Percentiles rank a stretch among this genome's conserved stretches.
These are phyloP conservation scores for Scophthalmus maximus DNA, from an alignment of 2,113 vertebrate species.

Conservation along the genomic window DNA sequence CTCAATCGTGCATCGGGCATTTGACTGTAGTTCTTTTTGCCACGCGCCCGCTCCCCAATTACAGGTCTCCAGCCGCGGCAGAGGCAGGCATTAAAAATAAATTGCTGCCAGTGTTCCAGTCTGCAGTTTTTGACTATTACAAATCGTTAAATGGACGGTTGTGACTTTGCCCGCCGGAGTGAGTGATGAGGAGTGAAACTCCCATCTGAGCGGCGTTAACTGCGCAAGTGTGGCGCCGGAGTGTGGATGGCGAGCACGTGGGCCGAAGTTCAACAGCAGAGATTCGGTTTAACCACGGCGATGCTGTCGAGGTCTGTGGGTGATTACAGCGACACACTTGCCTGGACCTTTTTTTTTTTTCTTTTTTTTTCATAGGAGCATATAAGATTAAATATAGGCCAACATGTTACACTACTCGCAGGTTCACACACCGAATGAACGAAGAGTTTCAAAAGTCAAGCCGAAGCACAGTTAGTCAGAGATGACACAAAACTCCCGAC, in stretches of 20 bases:
- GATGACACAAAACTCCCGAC: too few species aligned
- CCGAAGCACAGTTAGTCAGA: conserved; percentile 18
- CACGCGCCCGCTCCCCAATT: conserved; percentile 51
- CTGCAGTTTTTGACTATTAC: conserved; percentile 50
- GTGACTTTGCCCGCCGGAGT: conserved; percentile 46
- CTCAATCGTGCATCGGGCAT: conserved; percentile 40
- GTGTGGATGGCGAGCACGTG: conserved; percentile 61
- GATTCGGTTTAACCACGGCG: conserved; percentile 32
- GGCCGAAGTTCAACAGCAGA: too few species aligned
- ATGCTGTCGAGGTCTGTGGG: conserved; percentile 13
- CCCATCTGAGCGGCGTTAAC: conserved; percentile 51
- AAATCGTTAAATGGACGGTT: conserved; percentile 56
- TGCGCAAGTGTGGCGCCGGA: conserved; percentile 28
- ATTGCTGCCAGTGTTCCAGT: conserved; percentile 61
- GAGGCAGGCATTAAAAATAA: conserved; percentile 63
- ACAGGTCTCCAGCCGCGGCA: conserved; percentile 47
- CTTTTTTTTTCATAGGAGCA: background rate
- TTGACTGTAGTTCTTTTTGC: conserved; percentile 56
- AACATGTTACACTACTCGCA: background rate
- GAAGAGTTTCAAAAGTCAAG: conserved; percentile 13
- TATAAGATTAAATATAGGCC: conserved; percentile 28
- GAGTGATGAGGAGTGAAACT: conserved; percentile 42
- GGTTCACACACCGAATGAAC: background rate
- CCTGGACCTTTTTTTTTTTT: background rate
- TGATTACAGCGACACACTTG: conserved; percentile 29